Base-by-base conservation (phyloP, 2,113 vertebrate genomes). In the Elachura formosa region DNA sequence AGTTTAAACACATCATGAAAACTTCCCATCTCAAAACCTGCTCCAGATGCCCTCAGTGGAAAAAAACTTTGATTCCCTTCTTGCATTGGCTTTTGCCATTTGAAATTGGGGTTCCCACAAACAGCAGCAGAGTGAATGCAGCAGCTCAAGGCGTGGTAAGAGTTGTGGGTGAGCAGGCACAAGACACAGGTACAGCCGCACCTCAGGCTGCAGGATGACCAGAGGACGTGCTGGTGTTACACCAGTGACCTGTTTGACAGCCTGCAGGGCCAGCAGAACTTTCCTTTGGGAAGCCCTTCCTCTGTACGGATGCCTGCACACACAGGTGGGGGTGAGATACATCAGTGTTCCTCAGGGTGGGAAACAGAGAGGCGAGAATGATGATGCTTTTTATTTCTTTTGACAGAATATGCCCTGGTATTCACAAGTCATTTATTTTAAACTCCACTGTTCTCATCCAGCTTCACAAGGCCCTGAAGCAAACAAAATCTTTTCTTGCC, bases 221-320 rank as follows among this genome's bases (percentile, higher is more conserved):
- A 2, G 61, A 52, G 28, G n/a, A 31, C 0, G 0, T 12, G 25
- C 46, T 36, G 31, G 9, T 22, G 64, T 46, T 8, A 43, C 1
- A 0, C 8, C 64, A n/a, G 34, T 0, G 17, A 46, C 18, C 40
- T 14, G 17, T 18, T 64, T 38, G 12, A 29, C 18, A n/a, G 4
- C n/a, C 51, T 45, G 55, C 41, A 66, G 33, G 31, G 18, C 46
- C 45, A 48, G 51, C 74, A 73, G 38, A 58, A 48, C 3, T 0
- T 36, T 34, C 3, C 0, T 11, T 61, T 25, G 34, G 46, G 51
- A 81, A 82, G n/a, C 61, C 7, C 22, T 38, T 41, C 34, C 36
- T 56, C 45, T 34, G 6, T 6, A 18, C 49, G 2, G 13, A 11
- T 17, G n/a, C 24, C 41, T 61, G 7, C 4, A 0, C 38, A 5